Conservation (phyloP, 2,113 vertebrate genomes). For the Bos taurus region ARS-UCD2.0 NC_037339.1:80511001-80511500, state of each 20-base stretch:
- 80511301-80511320: neutral
- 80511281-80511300: neutral
- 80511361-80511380: neutral
- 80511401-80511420: neutral
- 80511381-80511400: neutral
- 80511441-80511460: neutral
- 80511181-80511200: neutral
- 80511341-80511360: accelerated
- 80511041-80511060: neutral
- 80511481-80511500: neutral
- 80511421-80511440: neutral
- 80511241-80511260: neutral
- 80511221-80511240: neutral
- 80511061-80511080: neutral
- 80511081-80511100: neutral
- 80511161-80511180: neutral
- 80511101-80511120: neutral
- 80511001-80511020: neutral
- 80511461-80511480: neutral
- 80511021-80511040: neutral
- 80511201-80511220: neutral
- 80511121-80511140: neutral
- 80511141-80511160: neutral
- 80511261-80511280: accelerated
- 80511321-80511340: neutral